Conservation (phyloP, 2,888 invertebrate genomes). For the Drosophila putrida region DNA sequence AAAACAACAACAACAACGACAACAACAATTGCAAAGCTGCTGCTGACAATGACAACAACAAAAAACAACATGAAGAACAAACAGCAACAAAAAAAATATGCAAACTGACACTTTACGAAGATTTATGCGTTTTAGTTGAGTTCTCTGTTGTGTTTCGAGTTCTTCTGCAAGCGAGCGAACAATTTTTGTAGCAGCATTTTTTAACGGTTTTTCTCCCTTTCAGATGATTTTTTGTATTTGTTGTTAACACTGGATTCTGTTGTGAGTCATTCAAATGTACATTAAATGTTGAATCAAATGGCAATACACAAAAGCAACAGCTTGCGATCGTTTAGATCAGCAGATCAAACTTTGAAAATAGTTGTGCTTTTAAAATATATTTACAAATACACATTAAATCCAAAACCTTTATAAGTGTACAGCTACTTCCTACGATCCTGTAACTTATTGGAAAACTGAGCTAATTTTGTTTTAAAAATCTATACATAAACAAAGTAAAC, state of each 20-base stretch:
- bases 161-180: conserved; percentile 56
- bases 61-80: conserved; percentile 39
- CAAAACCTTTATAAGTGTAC: too few species aligned
- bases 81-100: conserved; percentile 69
- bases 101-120: conserved; percentile 79
- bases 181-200: conserved; percentile 59
- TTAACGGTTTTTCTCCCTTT: conserved; percentile 29
- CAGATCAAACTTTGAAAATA: background rate
- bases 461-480: too few species aligned
- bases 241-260: conserved; percentile 42
- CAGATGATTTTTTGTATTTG: conserved; percentile 5
- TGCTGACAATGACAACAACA: conserved; percentile 64
- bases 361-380: too few species aligned
- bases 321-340: conserved; percentile 5
- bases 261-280: conserved; percentile 61
- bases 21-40: conserved; percentile 62
- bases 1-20: conserved; percentile 42
- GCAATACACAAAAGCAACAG: conserved; percentile 28
- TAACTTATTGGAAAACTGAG: too few species aligned
- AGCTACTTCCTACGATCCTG: too few species aligned
- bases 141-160: conserved; percentile 53
- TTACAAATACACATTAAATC: background rate
- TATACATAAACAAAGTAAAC: too few species aligned
- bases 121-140: conserved; percentile 79
- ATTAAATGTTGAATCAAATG: conserved; percentile 43